Evolutionary conservation across 2,888 invertebrate species (phyloP), one percentile per base, ranked within the genome.

Genomic region (Orthosia cruda): DNA sequence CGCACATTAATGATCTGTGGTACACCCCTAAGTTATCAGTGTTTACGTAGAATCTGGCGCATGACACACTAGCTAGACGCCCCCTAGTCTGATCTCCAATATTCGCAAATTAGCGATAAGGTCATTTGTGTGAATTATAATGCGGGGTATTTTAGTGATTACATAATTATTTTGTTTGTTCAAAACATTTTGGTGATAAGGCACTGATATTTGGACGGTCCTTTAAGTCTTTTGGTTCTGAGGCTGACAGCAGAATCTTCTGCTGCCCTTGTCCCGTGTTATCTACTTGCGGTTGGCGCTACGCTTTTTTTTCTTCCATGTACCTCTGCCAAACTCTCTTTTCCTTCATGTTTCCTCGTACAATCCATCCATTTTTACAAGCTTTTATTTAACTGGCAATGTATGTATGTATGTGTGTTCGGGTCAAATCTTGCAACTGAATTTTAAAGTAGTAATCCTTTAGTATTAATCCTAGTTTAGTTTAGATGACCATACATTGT

Each of bases 21-120:
- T 69, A 83, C 72, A 80, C 18, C 84, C 86, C 80, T 86, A 57
- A 69, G 40, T 63, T 79, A 86, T 86, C 84, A 64, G 13, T 79
- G 71, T 75, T 74, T 52, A 62, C 65, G 76, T 74, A 40, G 73
- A 83, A 80, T 86, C 84, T 86, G 81, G 74, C 74, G 74, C 86
- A 85, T 83, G 86, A 86, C 83, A 85, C 74, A 68, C 71, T 77
- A 75, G 77, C 71, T 76, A 79, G 77, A 78, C 88, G 80, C 83
- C 88, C 84, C 80, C 86, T 74, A 85, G 77, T 69, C 86, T 85
- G 79, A 77, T 69, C 75, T 77, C 73, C 47, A 84, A 74, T 77
- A 87, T 84, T 84, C 68, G 68, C 79, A 70, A 83, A 72, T 57
- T 74, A 45, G 16, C 54, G 71, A 81, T 81, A 80, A 70, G 61